Evolutionary conservation across 2,113 vertebrate genomes (phyloP), one percentile per base, ranked within the genome.

Genomic region (Laticauda colubrina): DNA sequence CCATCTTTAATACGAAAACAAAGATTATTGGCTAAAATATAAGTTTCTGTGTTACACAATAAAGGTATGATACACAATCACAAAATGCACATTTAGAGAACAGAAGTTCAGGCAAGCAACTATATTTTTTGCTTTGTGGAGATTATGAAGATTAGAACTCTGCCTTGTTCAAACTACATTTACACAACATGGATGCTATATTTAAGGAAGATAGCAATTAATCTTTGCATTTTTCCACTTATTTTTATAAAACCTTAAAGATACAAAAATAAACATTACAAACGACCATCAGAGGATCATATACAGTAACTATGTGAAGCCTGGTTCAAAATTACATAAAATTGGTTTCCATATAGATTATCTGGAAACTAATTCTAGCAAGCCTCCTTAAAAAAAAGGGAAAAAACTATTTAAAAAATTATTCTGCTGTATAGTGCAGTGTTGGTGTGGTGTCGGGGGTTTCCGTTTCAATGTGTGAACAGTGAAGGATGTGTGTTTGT

Each of bases 111-210:
- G 75, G 1, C 18, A 59, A 75, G 29, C 55, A 92, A 85, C 54
- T 21, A 69, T 92, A 54, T 51, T 89, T 90, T 90, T 88, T 87
- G n/a, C 89, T 93, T 86, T 10, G 18, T 87, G 57, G 55, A 43
- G n/a, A 87, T 69, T 54, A 23, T 64, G 89, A 93, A 90, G 8
- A 43, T 34, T 86, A 11, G 8, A 45, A 88, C 20, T 23, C 81
- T 87, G 53, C 15, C 26, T 64, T 64, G 23, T 15, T 34, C 54
- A 61, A 59, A 75, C 64, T 1, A 26, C 8, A 81, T 57, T 59
- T 1, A 88, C 7, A 24, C 81, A 90, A 51, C 55, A 86, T 26
- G 7, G n/a, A 54, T n/a, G 51, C 69, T 81, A 90, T 81, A 90
- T 64, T 2, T 12, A 56, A 55, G 54, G 45, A 10, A 75, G 21